These are phyloP conservation scores for Cephalotes varians DNA, from an alignment of 2,888 invertebrate genomes.

Conservation along the genomic window DNA sequence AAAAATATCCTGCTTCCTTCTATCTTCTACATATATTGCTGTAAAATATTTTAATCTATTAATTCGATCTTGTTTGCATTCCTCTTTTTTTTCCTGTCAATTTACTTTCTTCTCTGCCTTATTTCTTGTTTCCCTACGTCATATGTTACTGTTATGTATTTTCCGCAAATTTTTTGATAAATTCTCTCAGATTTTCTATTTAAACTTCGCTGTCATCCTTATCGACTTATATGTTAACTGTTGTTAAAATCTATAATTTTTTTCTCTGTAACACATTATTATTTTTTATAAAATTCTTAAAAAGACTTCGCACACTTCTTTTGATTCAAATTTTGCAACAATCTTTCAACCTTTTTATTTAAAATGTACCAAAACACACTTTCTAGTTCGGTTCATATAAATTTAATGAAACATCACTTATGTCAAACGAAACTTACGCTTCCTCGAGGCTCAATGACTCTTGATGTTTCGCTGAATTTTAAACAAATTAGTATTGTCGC, in stretches of 20 bases:
- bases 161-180: too few species aligned
- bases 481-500: conserved; percentile 2
- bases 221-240: background rate
- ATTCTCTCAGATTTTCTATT: too few species aligned
- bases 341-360: background rate
- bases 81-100: background rate
- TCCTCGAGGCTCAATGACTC: background rate
- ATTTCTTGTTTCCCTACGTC: background rate
- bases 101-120: too few species aligned
- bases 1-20: background rate
- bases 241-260: background rate
- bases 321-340: background rate
- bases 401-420: background rate
- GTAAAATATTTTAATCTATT: background rate
- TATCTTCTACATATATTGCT: background rate
- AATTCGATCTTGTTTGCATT: background rate
- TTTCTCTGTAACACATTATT: background rate
- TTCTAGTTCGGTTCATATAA: background rate
- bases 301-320: background rate
- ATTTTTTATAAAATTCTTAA: background rate
- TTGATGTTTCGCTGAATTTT: background rate
- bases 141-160: background rate
- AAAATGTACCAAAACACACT: background rate
- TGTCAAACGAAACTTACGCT: background rate
- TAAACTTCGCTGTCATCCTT: background rate